Conservation (phyloP, 2,888 invertebrate species). For the Coelinius sp. region DNA sequence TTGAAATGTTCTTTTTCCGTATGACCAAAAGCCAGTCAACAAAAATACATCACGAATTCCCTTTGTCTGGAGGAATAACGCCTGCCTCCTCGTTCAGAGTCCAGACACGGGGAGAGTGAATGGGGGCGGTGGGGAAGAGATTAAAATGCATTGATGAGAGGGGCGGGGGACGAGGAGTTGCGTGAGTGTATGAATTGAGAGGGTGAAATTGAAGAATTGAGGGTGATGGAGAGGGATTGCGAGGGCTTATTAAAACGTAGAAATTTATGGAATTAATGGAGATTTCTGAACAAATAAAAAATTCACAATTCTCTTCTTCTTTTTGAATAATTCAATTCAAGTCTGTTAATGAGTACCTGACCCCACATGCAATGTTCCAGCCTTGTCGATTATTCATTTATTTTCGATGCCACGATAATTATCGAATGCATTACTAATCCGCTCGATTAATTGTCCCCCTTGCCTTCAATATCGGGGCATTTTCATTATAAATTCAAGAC, state of each 20-base stretch:
- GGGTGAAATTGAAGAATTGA: conserved; percentile 47
- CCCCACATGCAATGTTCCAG: not conserved
- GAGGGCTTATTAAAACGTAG: not conserved
- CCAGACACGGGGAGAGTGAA: conserved; percentile 41
- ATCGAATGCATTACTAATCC: conserved; percentile 14
- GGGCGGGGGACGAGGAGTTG: conserved; percentile 31
- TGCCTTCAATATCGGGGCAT: too few species aligned
- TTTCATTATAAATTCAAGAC: conserved; percentile 20
- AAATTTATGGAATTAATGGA: conserved; percentile 9
- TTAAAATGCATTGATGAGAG: conserved; percentile 56
- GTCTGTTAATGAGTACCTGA: not conserved
- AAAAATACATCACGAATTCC: conserved; percentile 28
- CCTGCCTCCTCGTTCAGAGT: not conserved
- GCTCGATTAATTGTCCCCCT: conserved; percentile 22
- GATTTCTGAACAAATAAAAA: not conserved
- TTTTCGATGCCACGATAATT: conserved; percentile 25
- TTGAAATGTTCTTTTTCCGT: conserved; percentile 39
- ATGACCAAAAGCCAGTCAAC: conserved; percentile 26
- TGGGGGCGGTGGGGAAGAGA: conserved; percentile 48
- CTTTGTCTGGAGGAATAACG: conserved; percentile 19
- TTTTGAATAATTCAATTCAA: too few species aligned
- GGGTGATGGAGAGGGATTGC: conserved; percentile 3
- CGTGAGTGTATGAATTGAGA: too few species aligned
- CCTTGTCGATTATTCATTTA: conserved; percentile 24
- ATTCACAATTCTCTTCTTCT: too few species aligned